Base-by-base conservation (phyloP, 37 sponge, comb jelly and placozoan species). In the Theonella swinhoei region DNA sequence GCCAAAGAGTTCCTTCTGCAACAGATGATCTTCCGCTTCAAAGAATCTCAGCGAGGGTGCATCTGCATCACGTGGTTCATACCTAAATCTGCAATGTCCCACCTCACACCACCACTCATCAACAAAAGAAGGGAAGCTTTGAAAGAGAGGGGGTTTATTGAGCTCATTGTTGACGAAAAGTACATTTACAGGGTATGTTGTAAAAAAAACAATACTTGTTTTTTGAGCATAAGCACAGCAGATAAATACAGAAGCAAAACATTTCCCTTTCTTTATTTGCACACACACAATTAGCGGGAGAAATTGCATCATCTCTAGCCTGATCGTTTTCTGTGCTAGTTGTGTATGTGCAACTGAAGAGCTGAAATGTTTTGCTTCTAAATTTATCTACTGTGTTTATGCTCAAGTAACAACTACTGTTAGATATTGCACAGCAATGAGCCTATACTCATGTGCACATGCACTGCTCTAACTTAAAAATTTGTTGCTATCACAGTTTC, bases 1-100 rank as follows among this genome's bases (percentile, higher is more conserved):
- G 61, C 59, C 1, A 33, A 61, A 9, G 33, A 32, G 29, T 75
- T 75, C 17, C 32, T 32, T 23, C 59, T 75, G 2, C 1, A 75
- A 17, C 1, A 9, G 3, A 29, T 75, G 22, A 54, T 75, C 31
- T 35, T 75, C 30, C 76, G 61, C 1, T 59, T 75, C 25, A 4
- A 3, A 54, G 31, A 75, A 4, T 59, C 37, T 1, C 32, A 59
- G 34, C 14, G 19, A 1, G 76, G 76, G n/a, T 75, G 37, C 25
- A 61, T 75, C 25, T 20, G 32, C 33, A n/a, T 75, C 30, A 31
- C 42, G 62, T 75, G 76, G 76, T n/a, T 75, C 25, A 35, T 75
- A 30, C 61, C 76, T 7, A 29, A 41, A 35, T 31, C 20, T 75
- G 59, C 61, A 47, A 7, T 47, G 7, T 14, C 54, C 7, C 14